Percentiles rank a stretch among this genome's conserved stretches.
Evolutionary conservation across 2,797 vertebrate species (phyloP).

Genomic region (Danio albolineatus): DNA sequence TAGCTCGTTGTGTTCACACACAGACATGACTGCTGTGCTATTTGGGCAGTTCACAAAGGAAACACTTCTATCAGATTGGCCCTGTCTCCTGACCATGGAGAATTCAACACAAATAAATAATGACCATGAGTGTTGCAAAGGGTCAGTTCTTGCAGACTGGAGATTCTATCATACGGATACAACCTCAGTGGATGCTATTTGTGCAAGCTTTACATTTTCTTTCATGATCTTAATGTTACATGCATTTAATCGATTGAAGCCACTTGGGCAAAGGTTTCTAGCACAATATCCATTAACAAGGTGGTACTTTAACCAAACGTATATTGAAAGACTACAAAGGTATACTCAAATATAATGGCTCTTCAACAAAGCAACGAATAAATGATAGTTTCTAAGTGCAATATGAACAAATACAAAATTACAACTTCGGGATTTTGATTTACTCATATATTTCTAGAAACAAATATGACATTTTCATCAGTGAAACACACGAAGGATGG

Average conservation of each 20-base stretch:
- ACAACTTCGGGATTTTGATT: neutral
- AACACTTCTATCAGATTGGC: slow-evolving; percentile 42
- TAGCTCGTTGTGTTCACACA: neutral
- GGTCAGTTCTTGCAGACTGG: slow-evolving; percentile 45
- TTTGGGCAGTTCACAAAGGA: slow-evolving; percentile 27
- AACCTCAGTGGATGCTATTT: slow-evolving; percentile 27
- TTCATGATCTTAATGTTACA: slow-evolving; percentile 6
- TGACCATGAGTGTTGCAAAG: neutral
- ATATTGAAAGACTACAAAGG: no score
- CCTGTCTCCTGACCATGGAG: slow-evolving; percentile 17
- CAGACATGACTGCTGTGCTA: neutral
- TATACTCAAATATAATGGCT: neutral
- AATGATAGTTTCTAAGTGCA: neutral
- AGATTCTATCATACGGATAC: slow-evolving; percentile 49
- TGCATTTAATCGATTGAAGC: neutral
- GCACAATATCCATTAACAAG: neutral
- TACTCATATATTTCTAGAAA: neutral
- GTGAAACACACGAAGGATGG: neutral
- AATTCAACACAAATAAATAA: slow-evolving; percentile 53
- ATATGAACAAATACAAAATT: neutral
- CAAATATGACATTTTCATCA: neutral
- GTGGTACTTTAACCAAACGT: neutral
- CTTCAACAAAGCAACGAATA: neutral
- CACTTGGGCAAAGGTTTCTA: neutral
- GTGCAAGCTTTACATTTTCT: neutral